Conservation (phyloP, 2,113 vertebrate genomes). For the Nycticorax nycticorax region DNA sequence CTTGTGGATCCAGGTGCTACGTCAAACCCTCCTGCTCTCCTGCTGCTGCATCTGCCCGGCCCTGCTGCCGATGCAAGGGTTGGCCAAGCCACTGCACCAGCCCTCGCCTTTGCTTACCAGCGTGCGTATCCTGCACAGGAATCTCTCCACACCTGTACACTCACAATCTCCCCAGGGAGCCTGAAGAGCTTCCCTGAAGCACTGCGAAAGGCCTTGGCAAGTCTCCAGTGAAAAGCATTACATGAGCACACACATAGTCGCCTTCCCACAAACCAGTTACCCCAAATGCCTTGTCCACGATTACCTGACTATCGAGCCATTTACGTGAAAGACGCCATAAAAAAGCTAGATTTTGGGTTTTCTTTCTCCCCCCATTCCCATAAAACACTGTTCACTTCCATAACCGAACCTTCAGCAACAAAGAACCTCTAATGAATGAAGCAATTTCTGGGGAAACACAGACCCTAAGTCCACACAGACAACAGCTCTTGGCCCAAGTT, state of each 20-base stretch:
- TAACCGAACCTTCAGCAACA: not conserved
- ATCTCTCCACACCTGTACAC: fast-evolving
- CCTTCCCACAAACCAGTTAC: not conserved
- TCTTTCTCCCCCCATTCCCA: not conserved
- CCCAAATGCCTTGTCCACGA: fast-evolving
- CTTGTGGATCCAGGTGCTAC: fast-evolving
- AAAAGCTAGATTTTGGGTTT: not conserved
- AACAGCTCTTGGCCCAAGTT: not conserved
- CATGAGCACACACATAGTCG: not conserved
- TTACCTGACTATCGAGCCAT: not conserved
- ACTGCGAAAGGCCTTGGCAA: not conserved
- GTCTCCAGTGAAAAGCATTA: not conserved
- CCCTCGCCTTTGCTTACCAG: not conserved
- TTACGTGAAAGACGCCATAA: not conserved
- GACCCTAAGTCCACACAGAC: slow-evolving; percentile 10
- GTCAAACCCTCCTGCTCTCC: not conserved
- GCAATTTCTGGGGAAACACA: not conserved
- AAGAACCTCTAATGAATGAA: not conserved
- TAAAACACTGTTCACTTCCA: not conserved
- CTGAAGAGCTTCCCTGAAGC: not conserved
- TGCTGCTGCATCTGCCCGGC: not conserved
- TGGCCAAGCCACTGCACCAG: not conserved
- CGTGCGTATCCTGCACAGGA: fast-evolving
- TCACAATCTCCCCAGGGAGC: not conserved
- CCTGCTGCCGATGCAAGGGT: not conserved